These are phyloP conservation scores for Penaeus vannamei DNA, from an alignment of 1,140 invertebrate species.

Conservation along the genomic window DNA sequence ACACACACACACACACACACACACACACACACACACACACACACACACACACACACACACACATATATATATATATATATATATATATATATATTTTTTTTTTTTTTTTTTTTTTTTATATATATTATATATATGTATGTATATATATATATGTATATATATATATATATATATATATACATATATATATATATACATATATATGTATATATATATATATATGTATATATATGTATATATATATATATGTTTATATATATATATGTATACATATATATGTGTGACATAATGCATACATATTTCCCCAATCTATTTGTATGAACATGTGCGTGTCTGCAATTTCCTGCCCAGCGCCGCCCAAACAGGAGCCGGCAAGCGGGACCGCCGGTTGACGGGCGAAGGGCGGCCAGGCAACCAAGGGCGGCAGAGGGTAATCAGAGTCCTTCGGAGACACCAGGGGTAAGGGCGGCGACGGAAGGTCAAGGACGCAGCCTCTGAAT, in stretches of 20 bases:
- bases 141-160: slow-evolving; percentile 17
- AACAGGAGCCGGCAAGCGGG: no score
- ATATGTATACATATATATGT: background rate
- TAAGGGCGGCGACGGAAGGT: no score
- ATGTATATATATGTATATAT: background rate
- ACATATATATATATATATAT: background rate
- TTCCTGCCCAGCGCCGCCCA: background rate
- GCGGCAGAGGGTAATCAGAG: no score
- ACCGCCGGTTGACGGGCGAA: no score
- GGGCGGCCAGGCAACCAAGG: background rate
- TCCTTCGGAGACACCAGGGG: no score
- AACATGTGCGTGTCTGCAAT: background rate
- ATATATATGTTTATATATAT: background rate
- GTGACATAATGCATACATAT: background rate
- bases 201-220: background rate
- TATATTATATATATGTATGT: no score
- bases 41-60: no score
- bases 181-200: slow-evolving; percentile 12
- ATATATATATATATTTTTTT: no score
- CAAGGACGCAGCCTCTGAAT: no score
- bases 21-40: no score
- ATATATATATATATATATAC: slow-evolving; percentile 8
- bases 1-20: no score
- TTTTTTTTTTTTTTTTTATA: no score
- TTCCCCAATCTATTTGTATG: background rate